Base-by-base conservation (phyloP, 2,888 invertebrate genomes). In the Lomographa bimaculata region DNA sequence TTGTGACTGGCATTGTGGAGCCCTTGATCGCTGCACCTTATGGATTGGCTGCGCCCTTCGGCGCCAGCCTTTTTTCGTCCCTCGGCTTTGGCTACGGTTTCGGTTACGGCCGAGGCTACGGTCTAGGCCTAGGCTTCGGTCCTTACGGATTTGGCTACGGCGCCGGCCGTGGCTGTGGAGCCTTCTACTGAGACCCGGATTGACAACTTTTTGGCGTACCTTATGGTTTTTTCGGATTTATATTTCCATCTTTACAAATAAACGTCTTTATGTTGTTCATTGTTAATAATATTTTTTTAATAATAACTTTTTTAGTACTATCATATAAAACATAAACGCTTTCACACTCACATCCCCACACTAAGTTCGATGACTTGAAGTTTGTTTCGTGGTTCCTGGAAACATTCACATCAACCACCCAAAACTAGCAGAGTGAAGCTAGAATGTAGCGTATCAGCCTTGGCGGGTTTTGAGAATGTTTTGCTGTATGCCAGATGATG, bases 1-100 rank as follows among this genome's bases (percentile, higher is more conserved):
- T 64, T 42, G 25, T 58, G 48, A 17, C 67, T 5, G 39, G 39
- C 1, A 38, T 34, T 1, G 17, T 26, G 7, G 36, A n/a, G 0
- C 30, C 38, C 1, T 19, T 7, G 1, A 20, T 28, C 2, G 14
- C 10, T 2, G 18, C n/a, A 5, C 26, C 27, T 23, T 40, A 10
- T 3, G 16, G 16, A 5, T 32, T 4, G 12, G 29, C 6, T 33
- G 43, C 9, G 7, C 12, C 11, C 21, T 41, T 1, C 29, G 21
- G 38, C 24, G 3, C 20, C 33, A 1, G 44, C 38, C 7, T 29
- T 28, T 3, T 38, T 34, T 2, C 20, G 24, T 1, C 64, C 27
- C 0, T 25, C 33, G 4, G 17, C 10, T 5, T 18, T 20, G n/a
- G n/a, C n/a, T n/a, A n/a, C 7, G 21, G 28, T 5, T 10, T 11